phyloP scores from a whole-genome alignment of 2,797 vertebrate genomes.

The Channa striata region DNA sequence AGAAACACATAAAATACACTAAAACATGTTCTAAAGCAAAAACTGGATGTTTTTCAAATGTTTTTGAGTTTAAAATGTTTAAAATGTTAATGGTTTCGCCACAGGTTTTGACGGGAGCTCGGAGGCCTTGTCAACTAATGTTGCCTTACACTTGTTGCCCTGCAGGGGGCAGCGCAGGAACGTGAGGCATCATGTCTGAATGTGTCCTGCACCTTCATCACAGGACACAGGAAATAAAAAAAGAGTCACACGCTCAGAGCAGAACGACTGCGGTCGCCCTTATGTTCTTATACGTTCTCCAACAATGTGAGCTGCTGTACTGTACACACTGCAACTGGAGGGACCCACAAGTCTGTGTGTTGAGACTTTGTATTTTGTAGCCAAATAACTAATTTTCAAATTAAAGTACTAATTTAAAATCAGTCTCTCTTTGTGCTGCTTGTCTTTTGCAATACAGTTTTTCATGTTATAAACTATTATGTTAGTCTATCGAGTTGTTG shows the following conservation, averaged over 20 bases:
- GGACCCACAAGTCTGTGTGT: constrained; percentile 20
- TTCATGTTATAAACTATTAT: background rate
- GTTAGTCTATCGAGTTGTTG: background rate
- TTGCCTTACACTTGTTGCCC: constrained; percentile 66
- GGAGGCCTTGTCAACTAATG: constrained; percentile 27
- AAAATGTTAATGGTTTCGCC: constrained; percentile 10
- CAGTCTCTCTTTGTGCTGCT: background rate
- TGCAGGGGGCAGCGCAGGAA: constrained; percentile 57
- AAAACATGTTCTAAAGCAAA: background rate
- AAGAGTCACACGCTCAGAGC: background rate
- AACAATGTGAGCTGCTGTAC: background rate
- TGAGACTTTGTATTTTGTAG: constrained; percentile 57
- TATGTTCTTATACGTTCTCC: background rate
- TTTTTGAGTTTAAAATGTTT: constrained; percentile 6
- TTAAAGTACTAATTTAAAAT: constrained; percentile 72
- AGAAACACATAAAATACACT: constrained; percentile 30
- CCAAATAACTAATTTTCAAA: constrained; percentile 60
- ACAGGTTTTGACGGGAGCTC: constrained; percentile 14
- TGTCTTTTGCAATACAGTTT: background rate
- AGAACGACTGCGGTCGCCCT: constrained; percentile 1
- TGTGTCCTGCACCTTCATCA: constrained; percentile 2
- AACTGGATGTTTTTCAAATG: background rate
- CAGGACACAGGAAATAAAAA: background rate
- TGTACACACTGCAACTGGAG: constrained; percentile 37
- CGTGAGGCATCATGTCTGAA: background rate